Evolutionary conservation across 2,888 invertebrate species (phyloP).

Genomic region (Athalia cordata): DNA sequence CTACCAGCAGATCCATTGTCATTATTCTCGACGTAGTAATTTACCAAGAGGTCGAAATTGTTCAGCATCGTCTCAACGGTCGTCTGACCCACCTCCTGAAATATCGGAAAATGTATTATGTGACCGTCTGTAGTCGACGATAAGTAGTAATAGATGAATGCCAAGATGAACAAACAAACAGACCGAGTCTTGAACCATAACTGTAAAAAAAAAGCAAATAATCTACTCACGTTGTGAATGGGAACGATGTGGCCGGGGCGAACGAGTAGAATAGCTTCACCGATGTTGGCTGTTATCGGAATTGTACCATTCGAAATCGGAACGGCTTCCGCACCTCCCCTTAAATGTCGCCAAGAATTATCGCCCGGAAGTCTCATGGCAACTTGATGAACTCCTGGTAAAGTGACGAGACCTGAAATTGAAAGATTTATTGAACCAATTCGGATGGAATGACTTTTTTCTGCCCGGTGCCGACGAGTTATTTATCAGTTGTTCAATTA

Average conservation of each 20-base stretch:
- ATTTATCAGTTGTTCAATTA: too few species aligned
- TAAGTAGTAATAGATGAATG: neutral
- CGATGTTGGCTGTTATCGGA: slow-evolving; percentile 48
- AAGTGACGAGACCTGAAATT: slow-evolving; percentile 52
- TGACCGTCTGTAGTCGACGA: neutral
- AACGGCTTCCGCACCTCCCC: slow-evolving; percentile 49
- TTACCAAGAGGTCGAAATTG: slow-evolving; percentile 53
- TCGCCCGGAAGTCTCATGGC: slow-evolving; percentile 57
- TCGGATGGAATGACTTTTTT: neutral
- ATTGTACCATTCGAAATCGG: slow-evolving; percentile 46
- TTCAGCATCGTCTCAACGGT: slow-evolving; percentile 48
- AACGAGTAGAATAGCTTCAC: slow-evolving; percentile 53
- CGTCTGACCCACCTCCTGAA: slow-evolving; percentile 49
- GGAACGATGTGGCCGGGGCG: slow-evolving; percentile 57
- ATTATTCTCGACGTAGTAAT: slow-evolving; percentile 46
- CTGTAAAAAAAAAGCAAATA: neutral
- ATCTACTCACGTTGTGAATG: slow-evolving; percentile 53
- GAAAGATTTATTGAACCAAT: neutral
- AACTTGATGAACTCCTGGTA: slow-evolving; percentile 51
- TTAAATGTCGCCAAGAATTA: slow-evolving; percentile 56
- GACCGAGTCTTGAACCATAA: too few species aligned
- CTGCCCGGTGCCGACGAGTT: too few species aligned
- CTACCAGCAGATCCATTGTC: slow-evolving; percentile 27
- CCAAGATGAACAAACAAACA: too few species aligned
- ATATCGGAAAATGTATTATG: neutral